Evolutionary conservation across 2,113 vertebrate species (phyloP), one percentile per base, ranked within the genome.

Genomic region (Ahaetulla prasina): DNA sequence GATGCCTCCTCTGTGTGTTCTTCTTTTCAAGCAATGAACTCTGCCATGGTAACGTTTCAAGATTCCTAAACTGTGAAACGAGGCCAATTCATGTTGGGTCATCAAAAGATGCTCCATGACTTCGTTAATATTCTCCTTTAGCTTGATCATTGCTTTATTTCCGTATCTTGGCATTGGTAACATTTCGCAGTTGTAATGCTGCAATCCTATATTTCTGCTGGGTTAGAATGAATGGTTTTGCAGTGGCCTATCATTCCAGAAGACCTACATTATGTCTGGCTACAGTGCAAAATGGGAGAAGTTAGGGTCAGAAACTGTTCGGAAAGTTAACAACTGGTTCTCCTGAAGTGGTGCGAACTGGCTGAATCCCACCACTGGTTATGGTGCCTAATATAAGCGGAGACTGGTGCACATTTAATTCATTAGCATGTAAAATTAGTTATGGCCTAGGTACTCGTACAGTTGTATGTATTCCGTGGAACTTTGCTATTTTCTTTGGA

Each of bases 21-120:
- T 85, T 95, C 87, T 89, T 94, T 95, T 98, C 97, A 97, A 97
- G 97, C 97, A 95, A 89, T 85, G 54, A 86, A 91, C 23, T 1
- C 1, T 91, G 93, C 92, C 53, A 49, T 57, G 53, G 90, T 93
- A 89, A 27, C 92, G 93, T 93, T 63, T 95, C 85, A 35, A 0
- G 4, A 20, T 89, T 60, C 27, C 52, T n/a, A 9, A 9, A 55
- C 43, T 39, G 5, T 85, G 43, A 57, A 92, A 85, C 7, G 2
- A 39, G 49, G 9, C 4, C 49, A 89, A 3, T 43, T 18, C 11
- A 45, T 25, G 87, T 23, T 55, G n/a, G 23, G 9, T 25, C 52
- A 89, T 85, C 63, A 14, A 49, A 57, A 53, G 9, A 16, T n/a
- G 43, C 53, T 25, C 14, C 14, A 3, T 85, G 30, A 30, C 23